Evolutionary conservation across 1,140 invertebrate genomes (phyloP).

Genomic region (Sesamia nonagrioides): DNA sequence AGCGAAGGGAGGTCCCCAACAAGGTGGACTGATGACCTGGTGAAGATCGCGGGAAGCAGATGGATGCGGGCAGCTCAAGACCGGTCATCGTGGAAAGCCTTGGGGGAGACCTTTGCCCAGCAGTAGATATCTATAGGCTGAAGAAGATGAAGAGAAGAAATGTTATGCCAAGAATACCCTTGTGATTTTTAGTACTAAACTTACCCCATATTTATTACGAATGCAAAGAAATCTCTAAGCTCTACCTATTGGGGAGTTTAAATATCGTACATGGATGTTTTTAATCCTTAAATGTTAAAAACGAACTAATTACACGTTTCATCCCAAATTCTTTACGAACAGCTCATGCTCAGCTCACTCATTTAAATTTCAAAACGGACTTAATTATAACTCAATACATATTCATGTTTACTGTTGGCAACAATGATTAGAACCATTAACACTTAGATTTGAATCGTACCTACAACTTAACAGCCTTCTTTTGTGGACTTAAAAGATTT

Average conservation of each 20-base stretch:
- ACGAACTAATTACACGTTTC: neutral
- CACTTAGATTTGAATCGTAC: neutral
- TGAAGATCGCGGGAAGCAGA: too few species aligned
- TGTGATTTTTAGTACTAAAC: neutral
- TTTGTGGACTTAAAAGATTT: constrained; percentile 53
- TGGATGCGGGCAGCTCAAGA: too few species aligned
- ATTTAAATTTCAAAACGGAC: neutral
- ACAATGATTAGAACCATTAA: constrained; percentile 17
- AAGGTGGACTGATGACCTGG: too few species aligned
- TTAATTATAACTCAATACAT: neutral
- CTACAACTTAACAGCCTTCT: neutral
- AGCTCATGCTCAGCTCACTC: neutral
- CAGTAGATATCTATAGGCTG: too few species aligned
- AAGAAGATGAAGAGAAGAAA: too few species aligned
- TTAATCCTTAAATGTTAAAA: neutral
- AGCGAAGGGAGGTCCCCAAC: too few species aligned
- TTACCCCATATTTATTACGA: neutral
- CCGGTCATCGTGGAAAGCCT: too few species aligned
- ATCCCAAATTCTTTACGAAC: neutral
- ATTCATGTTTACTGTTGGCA: neutral
- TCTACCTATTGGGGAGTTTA: neutral
- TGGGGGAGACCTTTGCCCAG: too few species aligned
- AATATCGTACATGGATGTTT: neutral
- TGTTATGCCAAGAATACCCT: neutral
- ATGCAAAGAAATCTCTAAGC: neutral